phyloP scores from a whole-genome alignment of 2,888 invertebrate species.

The Doris montereyensis region DNA sequence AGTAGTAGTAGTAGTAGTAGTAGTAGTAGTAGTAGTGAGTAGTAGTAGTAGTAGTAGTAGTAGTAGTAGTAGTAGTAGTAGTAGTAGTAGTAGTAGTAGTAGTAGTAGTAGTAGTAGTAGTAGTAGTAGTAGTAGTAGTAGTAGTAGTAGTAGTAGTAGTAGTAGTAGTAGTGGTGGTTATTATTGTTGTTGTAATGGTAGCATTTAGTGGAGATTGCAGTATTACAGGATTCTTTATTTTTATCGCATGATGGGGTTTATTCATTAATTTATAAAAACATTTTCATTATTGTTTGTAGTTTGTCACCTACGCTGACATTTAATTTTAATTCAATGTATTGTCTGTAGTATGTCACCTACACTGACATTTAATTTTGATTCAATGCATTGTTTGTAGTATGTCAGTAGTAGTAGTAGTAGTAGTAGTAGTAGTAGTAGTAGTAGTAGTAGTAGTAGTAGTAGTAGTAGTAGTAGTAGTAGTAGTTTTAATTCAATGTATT shows the following conservation, averaged over 20 bases:
- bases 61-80: constrained; percentile 24
- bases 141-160: constrained; percentile 23
- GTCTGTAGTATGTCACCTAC: too few relatives aligned
- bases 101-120: constrained; percentile 9
- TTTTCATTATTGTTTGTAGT: too few relatives aligned
- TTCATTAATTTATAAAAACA: too few relatives aligned
- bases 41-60: constrained; percentile 32
- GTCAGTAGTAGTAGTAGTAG: constrained; percentile 31
- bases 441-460: constrained; percentile 32
- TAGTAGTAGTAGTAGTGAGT: constrained; percentile 23
- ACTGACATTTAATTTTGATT: too few relatives aligned
- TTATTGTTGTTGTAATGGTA: too few relatives aligned
- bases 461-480: constrained; percentile 16
- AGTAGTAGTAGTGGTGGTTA: constrained; percentile 33
- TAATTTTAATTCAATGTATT: too few relatives aligned
- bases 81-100: constrained; percentile 31
- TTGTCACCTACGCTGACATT: too few relatives aligned
- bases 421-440: constrained; percentile 21
- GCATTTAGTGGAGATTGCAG: too few relatives aligned
- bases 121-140: constrained; percentile 18
- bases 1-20: constrained; percentile 20
- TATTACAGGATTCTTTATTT: too few relatives aligned
- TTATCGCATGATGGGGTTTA: too few relatives aligned
- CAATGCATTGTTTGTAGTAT: too few relatives aligned
- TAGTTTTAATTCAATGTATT: too few relatives aligned